Evolutionary conservation across 2,797 vertebrate species (phyloP), one percentile per base, ranked within the genome.

Genomic region (Phaenicophaeus curvirostris): DNA sequence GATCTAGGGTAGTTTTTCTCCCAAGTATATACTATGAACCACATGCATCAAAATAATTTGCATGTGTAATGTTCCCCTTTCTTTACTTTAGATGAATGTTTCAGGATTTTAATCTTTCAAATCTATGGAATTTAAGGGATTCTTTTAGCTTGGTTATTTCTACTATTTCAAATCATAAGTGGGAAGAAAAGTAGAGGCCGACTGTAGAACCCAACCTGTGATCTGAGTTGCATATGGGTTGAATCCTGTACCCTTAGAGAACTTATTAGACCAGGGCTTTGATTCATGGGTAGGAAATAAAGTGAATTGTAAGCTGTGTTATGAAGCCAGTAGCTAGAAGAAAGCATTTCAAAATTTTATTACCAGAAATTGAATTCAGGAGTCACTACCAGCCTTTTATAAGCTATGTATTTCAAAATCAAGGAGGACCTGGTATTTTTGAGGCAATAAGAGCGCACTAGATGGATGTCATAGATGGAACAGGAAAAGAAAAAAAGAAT

Each of bases 281-380:
- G 17, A 61, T 15, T 1, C 53, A 55, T 42, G 16, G 9, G 13
- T 69, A 89, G 57, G 65, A 93, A 82, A 89, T 35, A 53, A 55
- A 87, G 15, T 44, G 8, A 82, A 90, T 85, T 82, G 19, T 71
- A 75, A 72, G 5, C 14, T 91, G 53, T 79, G 18, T 57, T 80
- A 57, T 51, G 33, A 81, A 78, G 58, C 10, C 15, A 28, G 8
- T 41, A 61, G 15, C 9, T 61, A 65, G 30, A 76, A 83, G 16
- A 87, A 91, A 85, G 2, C 2, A 35, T 74, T 82, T 73, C 44
- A 77, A 25, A 76, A 55, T 85, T 89, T 92, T 55, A 13, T 48
- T 63, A 65, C 3, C 15, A 51, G 30, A 24, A 83, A 27, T 19
- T 46, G 89, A 92, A 92, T 80, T 75, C 27, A 85, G 65, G 25